phyloP scores from a whole-genome alignment of 30 jellyfish, hydroid and myxozoan genomes.

The Rhopilema esculentum region DNA sequence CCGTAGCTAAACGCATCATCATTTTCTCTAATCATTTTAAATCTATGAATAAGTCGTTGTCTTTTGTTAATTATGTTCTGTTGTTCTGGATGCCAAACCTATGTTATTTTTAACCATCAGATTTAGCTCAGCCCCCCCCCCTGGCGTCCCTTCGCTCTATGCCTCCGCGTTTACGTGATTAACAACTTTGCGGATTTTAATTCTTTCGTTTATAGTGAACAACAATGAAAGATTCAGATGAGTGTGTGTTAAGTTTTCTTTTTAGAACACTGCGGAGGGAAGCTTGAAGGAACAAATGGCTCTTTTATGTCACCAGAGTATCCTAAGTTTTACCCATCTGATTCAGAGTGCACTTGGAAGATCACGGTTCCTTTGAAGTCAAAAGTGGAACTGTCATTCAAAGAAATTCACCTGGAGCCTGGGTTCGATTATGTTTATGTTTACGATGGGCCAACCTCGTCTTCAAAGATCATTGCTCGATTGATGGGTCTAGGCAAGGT shows the following conservation, averaged over 20 bases:
- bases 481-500: conserved; percentile 68
- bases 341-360: conserved; percentile 87
- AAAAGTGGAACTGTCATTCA: conserved; percentile 66
- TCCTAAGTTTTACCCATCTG: conserved; percentile 76
- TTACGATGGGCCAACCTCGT: conserved; percentile 88
- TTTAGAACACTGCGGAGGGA: conserved; percentile 59
- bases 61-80: no score
- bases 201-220: no score
- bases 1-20: no score
- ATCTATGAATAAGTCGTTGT: no score
- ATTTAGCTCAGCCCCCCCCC: no score
- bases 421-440: conserved; percentile 82
- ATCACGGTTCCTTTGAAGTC: conserved; percentile 72
- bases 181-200: no score
- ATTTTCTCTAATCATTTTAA: not conserved
- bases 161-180: no score
- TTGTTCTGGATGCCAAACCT: no score
- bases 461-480: conserved; percentile 67
- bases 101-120: no score
- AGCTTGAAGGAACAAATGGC: conserved; percentile 74
- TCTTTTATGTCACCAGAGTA: conserved; percentile 77
- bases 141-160: no score
- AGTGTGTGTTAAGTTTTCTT: not conserved
- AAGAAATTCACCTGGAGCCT: conserved; percentile 61
- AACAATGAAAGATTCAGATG: no score